Evolutionary conservation across 2,888 invertebrate genomes (phyloP).

Genomic region (Cylindroiulus punctatus): DNA sequence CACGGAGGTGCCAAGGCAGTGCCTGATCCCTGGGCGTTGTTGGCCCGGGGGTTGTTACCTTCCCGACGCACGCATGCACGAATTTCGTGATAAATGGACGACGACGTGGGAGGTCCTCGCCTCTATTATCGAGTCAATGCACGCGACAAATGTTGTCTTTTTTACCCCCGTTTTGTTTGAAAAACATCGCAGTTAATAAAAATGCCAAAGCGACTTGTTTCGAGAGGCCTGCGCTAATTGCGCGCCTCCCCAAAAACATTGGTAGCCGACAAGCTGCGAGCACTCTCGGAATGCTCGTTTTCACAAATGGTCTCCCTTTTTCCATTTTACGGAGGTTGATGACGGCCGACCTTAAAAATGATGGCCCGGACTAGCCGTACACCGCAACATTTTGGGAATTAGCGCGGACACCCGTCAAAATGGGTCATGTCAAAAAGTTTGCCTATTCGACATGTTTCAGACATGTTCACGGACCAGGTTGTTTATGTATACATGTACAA

Average conservation of each 20-base stretch:
- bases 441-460: too few species aligned
- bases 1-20: not conserved
- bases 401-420: too few species aligned
- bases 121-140: not conserved
- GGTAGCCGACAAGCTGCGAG: slow-evolving; percentile 7
- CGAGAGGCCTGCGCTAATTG: slow-evolving; percentile 18
- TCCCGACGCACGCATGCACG: not conserved
- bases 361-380: too few species aligned
- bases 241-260: not conserved
- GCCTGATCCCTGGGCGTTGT: not conserved
- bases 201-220: slow-evolving; percentile 18
- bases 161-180: not conserved
- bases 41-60: not conserved
- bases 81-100: slow-evolving; percentile 9
- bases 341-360: not conserved
- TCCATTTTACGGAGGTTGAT: not conserved
- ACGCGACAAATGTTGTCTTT: not conserved
- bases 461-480: too few species aligned
- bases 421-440: too few species aligned
- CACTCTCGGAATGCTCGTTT: not conserved
- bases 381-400: too few species aligned
- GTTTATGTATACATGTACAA: too few species aligned
- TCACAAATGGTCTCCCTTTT: not conserved
- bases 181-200: slow-evolving; percentile 11
- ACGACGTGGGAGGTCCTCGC: slow-evolving; percentile 8